phyloP scores from a whole-genome alignment of 1,140 invertebrate genomes.

The Drosophila takahashii region DNA sequence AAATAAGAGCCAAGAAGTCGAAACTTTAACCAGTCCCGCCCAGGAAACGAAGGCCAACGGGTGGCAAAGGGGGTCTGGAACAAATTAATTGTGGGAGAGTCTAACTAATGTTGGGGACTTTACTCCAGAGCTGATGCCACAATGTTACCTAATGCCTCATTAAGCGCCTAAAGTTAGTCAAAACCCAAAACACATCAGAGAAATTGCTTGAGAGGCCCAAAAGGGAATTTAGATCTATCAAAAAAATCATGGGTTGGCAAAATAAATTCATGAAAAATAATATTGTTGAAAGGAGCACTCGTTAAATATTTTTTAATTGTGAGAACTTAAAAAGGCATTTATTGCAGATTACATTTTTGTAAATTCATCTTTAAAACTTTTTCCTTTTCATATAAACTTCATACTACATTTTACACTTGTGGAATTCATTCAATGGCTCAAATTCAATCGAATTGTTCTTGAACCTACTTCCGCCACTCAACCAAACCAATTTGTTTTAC shows the following conservation, averaged over 20 bases:
- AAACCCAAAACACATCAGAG: not conserved
- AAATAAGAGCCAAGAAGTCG: conserved; percentile 14
- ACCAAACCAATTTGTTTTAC: conserved; percentile 26
- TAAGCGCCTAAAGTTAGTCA: conserved; percentile 55
- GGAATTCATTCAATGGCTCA: not conserved
- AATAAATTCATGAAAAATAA: no score
- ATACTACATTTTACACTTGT: no score
- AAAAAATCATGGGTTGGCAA: no score
- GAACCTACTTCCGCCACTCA: conserved; percentile 8
- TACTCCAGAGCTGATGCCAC: not conserved
- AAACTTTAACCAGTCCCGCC: conserved; percentile 44
- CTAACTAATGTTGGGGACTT: conserved; percentile 62
- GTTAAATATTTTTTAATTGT: no score
- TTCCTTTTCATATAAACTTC: no score
- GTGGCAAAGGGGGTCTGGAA: conserved; percentile 1
- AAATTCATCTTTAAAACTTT: no score
- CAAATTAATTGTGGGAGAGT: conserved; percentile 71
- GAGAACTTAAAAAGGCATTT: no score
- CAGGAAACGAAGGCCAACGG: conserved; percentile 31
- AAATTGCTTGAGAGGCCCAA: not conserved
- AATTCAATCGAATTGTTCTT: not conserved
- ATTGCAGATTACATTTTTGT: no score
- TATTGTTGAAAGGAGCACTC: no score
- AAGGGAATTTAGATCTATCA: not conserved
- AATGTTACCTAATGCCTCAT: conserved; percentile 64